Base-by-base conservation (phyloP, 2,113 vertebrate genomes). In the Tragelaphus strepsiceros region DNA sequence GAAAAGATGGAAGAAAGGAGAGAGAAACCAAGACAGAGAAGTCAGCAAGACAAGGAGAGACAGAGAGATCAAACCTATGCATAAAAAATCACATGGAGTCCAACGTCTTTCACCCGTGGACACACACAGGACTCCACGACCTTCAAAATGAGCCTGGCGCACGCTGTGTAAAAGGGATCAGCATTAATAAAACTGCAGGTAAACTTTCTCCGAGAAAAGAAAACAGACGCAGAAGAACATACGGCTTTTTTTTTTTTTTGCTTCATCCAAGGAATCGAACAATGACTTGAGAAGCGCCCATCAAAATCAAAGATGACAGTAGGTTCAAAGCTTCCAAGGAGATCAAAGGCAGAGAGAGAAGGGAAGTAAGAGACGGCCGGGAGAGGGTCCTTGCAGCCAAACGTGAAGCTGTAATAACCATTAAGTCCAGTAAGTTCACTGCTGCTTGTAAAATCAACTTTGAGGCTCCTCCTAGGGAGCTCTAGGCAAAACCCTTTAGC, bases 271-370 rank as follows among this genome's bases (percentile, higher is more conserved):
- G 86, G 53, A 89, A 84, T 92, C 81, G 35, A 78, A 96, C 59
- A 49, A 88, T 74, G 92, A 88, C 90, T 96, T 21, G 6, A 96
- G 92, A 85, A 64, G 51, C 26, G 6, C 0, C 2, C 64, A 0
- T 96, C 19, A 15, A 94, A 97, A 95, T 87, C 96, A 95, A 95
- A 91, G 87, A 81, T 35, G 87, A 78, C 14, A 1, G 74, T 17
- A 26, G 90, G 89, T 95, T 97, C 97, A 86, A 89, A 94, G 96
- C 67, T 82, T 58, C 7, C 2, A 1, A 21, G 14, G n/a, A 78
- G 94, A 97, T 98, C 82, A 96, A 93, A 97, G 78, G 61, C 46
- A 22, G 19, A 84, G 35, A 67, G 83, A 61, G 62, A 53, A 53
- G 8, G 56, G 74, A 58, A 6, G n/a, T 22, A 28, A 7, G 0